These are phyloP conservation scores for Macaria liturata DNA, from an alignment of 2,888 invertebrate species.

Conservation along the genomic window DNA sequence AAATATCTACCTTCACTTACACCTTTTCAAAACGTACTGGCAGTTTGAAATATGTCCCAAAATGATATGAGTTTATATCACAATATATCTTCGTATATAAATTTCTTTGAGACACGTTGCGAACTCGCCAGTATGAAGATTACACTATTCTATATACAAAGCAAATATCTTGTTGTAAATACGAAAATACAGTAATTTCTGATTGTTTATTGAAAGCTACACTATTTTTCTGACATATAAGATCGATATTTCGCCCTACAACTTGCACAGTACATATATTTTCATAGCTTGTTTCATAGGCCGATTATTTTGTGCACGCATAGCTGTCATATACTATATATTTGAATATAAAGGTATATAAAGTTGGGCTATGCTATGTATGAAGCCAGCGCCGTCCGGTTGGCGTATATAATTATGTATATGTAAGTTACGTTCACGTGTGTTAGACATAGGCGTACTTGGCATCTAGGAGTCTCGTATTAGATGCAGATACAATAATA, in stretches of 20 bases:
- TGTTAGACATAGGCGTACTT: constrained; percentile 78
- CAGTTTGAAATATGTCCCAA: constrained; percentile 24
- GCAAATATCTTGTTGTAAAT: constrained; percentile 61
- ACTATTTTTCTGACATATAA: constrained; percentile 75
- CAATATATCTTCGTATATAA: too few species aligned
- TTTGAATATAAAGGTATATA: constrained; percentile 30
- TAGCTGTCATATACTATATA: constrained; percentile 44
- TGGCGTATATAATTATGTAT: constrained; percentile 55
- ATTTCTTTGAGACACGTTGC: too few species aligned
- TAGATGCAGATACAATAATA: constrained; percentile 79
- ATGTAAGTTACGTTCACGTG: constrained; percentile 67
- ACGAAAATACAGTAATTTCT: constrained; percentile 71
- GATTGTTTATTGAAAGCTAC: constrained; percentile 72
- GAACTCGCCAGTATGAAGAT: constrained; percentile 23
- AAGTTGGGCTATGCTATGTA: constrained; percentile 61
- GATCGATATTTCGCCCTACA: constrained; percentile 73
- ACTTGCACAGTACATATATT: constrained; percentile 68
- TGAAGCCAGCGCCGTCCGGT: constrained; percentile 59
- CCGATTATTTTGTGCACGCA: constrained; percentile 64
- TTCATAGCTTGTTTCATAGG: constrained; percentile 74
- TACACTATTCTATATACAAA: constrained; percentile 72
- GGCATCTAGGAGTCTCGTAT: constrained; percentile 61
- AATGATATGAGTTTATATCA: too few species aligned
- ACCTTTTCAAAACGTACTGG: constrained; percentile 37
- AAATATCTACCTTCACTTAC: constrained; percentile 51